Evolutionary conservation across 2,888 invertebrate genomes (phyloP).

Genomic region (Acrocyrtus sp.): DNA sequence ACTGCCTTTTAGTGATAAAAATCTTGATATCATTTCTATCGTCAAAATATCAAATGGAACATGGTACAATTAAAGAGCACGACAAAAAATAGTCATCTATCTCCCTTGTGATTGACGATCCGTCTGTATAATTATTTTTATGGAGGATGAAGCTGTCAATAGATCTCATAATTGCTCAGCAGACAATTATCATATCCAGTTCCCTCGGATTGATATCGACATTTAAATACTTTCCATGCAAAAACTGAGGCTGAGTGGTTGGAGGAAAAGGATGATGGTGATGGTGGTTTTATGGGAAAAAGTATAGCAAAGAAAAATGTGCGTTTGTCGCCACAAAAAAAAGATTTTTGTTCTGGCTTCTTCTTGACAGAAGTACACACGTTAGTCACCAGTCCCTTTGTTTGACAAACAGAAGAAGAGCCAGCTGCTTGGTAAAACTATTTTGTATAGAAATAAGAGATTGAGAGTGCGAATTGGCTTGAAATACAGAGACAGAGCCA

Average conservation of each 20-base stretch:
- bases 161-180: not conserved
- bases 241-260: not conserved
- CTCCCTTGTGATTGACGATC: too few relatives aligned
- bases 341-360: not conserved
- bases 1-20: not conserved
- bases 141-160: not conserved
- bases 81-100: too few relatives aligned
- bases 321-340: conserved; percentile 17
- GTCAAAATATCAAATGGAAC: too few relatives aligned
- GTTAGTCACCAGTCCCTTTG: too few relatives aligned
- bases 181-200: not conserved
- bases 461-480: too few relatives aligned
- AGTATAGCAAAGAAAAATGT: conserved; percentile 22
- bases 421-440: too few relatives aligned
- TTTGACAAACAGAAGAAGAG: too few relatives aligned
- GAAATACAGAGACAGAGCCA: too few relatives aligned
- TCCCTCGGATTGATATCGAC: not conserved
- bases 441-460: conserved; percentile 3
- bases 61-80: too few relatives aligned
- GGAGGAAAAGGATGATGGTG: not conserved
- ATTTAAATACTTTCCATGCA: not conserved
- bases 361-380: not conserved
- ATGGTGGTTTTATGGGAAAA: conserved; percentile 3
- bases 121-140: not conserved
- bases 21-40: not conserved